Evolutionary conservation across 2,888 invertebrate species (phyloP).

Genomic region (Quadroppia sp.): DNA sequence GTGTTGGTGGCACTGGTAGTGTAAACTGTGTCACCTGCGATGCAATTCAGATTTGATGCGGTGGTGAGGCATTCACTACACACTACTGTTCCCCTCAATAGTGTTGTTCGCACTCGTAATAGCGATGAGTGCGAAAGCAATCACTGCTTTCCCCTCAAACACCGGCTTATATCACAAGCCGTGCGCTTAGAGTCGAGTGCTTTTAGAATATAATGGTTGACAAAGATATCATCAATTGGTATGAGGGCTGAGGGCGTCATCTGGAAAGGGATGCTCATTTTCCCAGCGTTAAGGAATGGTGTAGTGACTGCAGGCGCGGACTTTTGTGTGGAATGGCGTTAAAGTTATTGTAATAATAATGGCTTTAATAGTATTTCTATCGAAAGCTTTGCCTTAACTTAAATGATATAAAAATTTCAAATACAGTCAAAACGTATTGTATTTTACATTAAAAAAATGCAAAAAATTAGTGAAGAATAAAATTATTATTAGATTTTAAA

Average conservation of each 20-base stretch:
- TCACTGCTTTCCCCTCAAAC: not conserved
- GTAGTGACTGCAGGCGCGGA: slow-evolving; percentile 10
- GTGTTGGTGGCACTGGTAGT: not conserved
- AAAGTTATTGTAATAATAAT: slow-evolving; percentile 24
- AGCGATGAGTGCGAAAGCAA: not conserved
- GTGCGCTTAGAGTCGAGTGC: not conserved
- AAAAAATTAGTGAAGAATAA: no score
- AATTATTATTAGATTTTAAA: no score
- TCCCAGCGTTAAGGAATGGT: not conserved
- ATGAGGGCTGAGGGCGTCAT: slow-evolving; percentile 15
- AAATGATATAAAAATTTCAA: no score
- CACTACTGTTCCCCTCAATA: not conserved
- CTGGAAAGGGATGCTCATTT: slow-evolving; percentile 25
- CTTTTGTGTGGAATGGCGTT: not conserved
- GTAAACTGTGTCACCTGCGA: slow-evolving; percentile 22
- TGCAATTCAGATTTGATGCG: slow-evolving; percentile 29
- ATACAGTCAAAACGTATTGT: no score
- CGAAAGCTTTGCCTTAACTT: not conserved
- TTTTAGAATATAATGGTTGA: not conserved
- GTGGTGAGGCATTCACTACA: not conserved
- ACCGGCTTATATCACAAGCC: not conserved
- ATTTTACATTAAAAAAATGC: no score
- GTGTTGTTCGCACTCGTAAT: not conserved
- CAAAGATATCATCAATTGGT: not conserved
- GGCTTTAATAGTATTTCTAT: not conserved